A percentile compares a stretch with the other conserved stretches of the same genome.
phyloP scores from a whole-genome alignment of 2,888 invertebrate genomes.

The Oligia fasciuncula region DNA sequence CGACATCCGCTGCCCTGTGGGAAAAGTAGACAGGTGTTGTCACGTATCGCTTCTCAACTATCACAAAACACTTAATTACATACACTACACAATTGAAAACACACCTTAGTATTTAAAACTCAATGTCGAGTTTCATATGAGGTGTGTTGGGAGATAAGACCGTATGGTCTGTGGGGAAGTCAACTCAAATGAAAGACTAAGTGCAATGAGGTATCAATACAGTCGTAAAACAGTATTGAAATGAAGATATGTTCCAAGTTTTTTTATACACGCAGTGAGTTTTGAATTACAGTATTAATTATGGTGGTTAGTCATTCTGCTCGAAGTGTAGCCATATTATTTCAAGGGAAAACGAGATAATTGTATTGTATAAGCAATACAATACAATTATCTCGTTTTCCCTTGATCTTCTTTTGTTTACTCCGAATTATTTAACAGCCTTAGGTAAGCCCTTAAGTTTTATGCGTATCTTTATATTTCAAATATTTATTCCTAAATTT shows the following conservation, averaged over 20 bases:
- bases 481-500: too few species aligned
- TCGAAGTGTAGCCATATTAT: background rate
- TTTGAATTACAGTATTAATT: conserved; percentile 46
- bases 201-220: conserved; percentile 80
- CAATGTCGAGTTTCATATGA: conserved; percentile 32
- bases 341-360: background rate
- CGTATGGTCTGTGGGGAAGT: conserved; percentile 31
- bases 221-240: conserved; percentile 80
- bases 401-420: background rate
- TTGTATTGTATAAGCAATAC: background rate
- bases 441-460: too few species aligned
- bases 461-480: too few species aligned
- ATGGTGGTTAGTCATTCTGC: conserved; percentile 21
- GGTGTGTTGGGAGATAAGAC: conserved; percentile 47
- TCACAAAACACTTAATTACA: conserved; percentile 74
- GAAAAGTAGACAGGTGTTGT: conserved; percentile 88
- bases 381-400: too few species aligned
- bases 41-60: conserved; percentile 80
- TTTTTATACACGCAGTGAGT: conserved; percentile 46
- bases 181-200: conserved; percentile 79
- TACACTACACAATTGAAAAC: conserved; percentile 34
- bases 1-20: conserved; percentile 86
- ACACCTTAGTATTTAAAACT: conserved; percentile 41
- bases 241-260: conserved; percentile 67
- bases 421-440: background rate